Evolutionary conservation across 2,113 vertebrate genomes (phyloP), one percentile per base, ranked within the genome.

Genomic region (Ammodytes marinus): DNA sequence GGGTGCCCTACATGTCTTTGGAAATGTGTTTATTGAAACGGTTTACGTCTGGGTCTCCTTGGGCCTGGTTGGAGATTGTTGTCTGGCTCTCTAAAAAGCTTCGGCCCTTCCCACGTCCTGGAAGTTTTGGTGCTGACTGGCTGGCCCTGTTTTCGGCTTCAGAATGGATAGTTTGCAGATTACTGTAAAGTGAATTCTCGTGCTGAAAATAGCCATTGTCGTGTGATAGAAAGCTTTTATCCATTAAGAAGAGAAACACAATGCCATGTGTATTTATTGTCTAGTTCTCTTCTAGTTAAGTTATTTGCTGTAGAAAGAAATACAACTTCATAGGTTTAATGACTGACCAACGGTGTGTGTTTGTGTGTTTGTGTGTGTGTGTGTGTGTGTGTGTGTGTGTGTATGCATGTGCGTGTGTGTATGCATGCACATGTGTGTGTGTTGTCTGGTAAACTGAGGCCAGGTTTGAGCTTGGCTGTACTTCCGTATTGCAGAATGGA

Each of bases 151-250:
- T 75, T 84, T 72, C 7, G 5, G 17, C 74, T 81, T 84, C 52
- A 67, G 46, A 49, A 80, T 65, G 71, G 76, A 91, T 89, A 74
- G 65, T 74, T 77, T 65, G 15, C 91, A 90, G 82, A 84, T 87
- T 81, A 89, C 75, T 86, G 58, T 79, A 66, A 84, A 87, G 61
- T 27, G 65, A 83, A 73, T 67, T 82, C 67, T 47, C 80, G 66
- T 27, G 74, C 74, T 60, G 37, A 78, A 88, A 89, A 86, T 80
- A 86, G 80, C 74, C 61, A 57, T 46, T n/a, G 42, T 67, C 68
- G 37, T 69, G 6, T 27, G 39, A 77, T 14, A 13, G 27, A 68
- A 82, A 14, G 59, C 84, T 88, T 81, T 82, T 59, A 90, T 86
- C 69, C 43, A 68, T 66, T 65, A 63, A 57, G 46, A 68, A 49